These are phyloP conservation scores for Eudyptes chrysolophus DNA, from an alignment of 2,113 vertebrate species.

Conservation along the genomic window DNA sequence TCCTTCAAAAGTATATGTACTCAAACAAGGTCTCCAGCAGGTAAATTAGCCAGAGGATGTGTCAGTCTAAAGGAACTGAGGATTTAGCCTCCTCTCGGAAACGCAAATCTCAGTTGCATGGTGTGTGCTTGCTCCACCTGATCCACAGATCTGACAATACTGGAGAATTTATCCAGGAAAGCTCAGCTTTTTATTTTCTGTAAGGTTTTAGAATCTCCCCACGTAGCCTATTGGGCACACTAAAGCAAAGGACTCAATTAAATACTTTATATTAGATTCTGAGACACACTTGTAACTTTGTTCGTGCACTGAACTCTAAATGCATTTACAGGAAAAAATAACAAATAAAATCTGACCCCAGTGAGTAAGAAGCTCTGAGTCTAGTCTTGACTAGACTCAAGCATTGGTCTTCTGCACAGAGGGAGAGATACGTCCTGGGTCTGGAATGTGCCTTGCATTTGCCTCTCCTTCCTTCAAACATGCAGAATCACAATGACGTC, in stretches of 20 bases:
- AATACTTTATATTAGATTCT: background rate
- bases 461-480: background rate
- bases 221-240: background rate
- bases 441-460: background rate
- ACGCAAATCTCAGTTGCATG: background rate
- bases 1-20: background rate
- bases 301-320: background rate
- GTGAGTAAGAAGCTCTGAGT: background rate
- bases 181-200: background rate
- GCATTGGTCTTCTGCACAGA: background rate
- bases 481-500: background rate
- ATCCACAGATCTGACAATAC: background rate
- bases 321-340: background rate
- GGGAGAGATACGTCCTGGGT: background rate
- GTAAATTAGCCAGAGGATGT: background rate
- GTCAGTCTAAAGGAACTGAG: background rate
- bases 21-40: background rate
- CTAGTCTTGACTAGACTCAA: background rate
- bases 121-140: background rate
- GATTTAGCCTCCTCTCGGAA: background rate
- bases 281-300: background rate
- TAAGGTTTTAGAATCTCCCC: background rate
- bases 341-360: background rate
- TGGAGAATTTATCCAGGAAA: background rate
- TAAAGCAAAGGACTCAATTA: background rate